Evolutionary conservation across 2,113 vertebrate genomes (phyloP).

Genomic region (Myrmecobius fasciatus): DNA sequence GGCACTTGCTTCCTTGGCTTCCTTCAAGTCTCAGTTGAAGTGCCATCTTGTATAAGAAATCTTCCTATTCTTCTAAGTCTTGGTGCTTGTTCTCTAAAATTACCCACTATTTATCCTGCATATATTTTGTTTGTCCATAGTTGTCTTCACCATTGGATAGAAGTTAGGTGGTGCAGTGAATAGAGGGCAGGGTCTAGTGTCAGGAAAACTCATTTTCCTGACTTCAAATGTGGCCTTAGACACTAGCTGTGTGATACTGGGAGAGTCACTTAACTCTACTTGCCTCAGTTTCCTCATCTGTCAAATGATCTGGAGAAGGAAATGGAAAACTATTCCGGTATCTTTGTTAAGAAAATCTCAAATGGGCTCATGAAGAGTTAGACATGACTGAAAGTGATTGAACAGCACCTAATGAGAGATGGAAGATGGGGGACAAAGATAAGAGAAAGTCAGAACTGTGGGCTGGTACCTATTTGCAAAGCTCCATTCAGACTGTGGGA

Average conservation of each 20-base stretch:
- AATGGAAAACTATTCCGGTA: background rate
- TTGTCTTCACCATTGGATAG: background rate
- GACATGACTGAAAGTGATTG: background rate
- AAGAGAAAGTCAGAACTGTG: background rate
- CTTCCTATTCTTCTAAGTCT: background rate
- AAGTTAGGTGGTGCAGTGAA: background rate
- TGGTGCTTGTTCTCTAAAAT: background rate
- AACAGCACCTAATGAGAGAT: background rate
- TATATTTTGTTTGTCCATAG: background rate
- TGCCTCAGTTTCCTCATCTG: background rate
- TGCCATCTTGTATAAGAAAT: background rate
- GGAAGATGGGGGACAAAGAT: background rate
- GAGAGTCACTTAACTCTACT: background rate
- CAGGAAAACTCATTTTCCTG: background rate
- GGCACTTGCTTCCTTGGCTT: background rate
- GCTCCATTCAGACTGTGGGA: background rate
- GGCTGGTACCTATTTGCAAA: background rate
- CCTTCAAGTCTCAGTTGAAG: background rate
- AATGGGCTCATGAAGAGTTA: background rate
- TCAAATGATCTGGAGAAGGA: background rate
- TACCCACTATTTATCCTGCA: background rate
- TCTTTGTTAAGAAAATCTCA: background rate
- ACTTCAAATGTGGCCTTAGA: background rate
- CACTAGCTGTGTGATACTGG: background rate
- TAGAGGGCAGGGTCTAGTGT: background rate